Base-by-base conservation (phyloP, 2,113 vertebrate species). In the Capreolus pygargus region DNA sequence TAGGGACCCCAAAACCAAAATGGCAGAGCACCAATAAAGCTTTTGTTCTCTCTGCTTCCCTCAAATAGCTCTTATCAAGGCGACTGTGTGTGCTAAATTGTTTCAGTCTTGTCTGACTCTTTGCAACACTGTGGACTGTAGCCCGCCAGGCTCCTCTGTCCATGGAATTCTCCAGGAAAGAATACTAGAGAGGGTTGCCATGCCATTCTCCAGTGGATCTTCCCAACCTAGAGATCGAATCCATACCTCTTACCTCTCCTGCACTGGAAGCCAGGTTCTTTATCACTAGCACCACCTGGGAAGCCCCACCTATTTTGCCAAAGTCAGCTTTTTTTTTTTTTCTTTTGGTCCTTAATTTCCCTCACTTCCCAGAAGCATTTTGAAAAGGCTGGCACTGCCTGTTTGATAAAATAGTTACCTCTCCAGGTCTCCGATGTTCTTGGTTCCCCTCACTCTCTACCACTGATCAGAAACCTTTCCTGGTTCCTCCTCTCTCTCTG, bases 1-100 rank as follows among this genome's bases (percentile, higher is more conserved):
- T 43, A 15, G 21, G 39, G 60, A 11, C 9, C 33, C 0, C 19
- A 3, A 1, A 28, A 0, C 0, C 1, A 0, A 1, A 57, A 28
- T 3, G 70, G 83, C 39, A 89, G 97, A 97, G 97, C n/a, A 43
- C 12, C 30, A 52, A 11, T 54, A 43, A 83, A 30, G 15, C 19
- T 57, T 64, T 64, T n/a, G 13, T 61, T 76, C 5, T 33, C 17
- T 67, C 27, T 39, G 15, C 43, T 70, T 6, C 14, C 11, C 19
- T 86, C 25, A 91, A 86, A 67, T 8, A 85, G 88, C 45, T 61
- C n/a, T 85, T 52, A 15, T 47, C 50, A 70, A 86, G 39, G 50
- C 60, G 30, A 57, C 8, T n/a, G 19, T 64, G 15, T 17, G 15
- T n/a, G 33, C 61, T 64, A 64, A 64, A n/a, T 64, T 15, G 3